These are phyloP conservation scores for Tryphoninae sp. DNA, from an alignment of 2,888 invertebrate species.

Conservation along the genomic window DNA sequence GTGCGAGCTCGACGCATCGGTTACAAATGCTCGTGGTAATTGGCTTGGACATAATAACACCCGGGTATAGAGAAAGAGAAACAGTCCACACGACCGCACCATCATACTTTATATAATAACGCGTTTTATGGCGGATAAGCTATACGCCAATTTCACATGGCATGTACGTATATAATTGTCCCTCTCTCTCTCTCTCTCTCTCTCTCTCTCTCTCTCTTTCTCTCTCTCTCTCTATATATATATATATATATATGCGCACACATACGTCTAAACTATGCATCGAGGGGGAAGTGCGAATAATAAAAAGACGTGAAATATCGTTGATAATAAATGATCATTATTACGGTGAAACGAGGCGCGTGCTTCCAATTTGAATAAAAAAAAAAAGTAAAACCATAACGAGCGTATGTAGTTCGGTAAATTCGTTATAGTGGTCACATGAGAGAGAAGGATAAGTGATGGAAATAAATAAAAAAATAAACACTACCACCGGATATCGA, in stretches of 20 bases:
- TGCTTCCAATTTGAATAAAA: conserved; percentile 24
- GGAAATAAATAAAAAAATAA: neutral
- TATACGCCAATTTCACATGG: conserved; percentile 36
- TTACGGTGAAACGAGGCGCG: conserved; percentile 33
- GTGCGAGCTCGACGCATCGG: conserved; percentile 26
- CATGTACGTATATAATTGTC: conserved; percentile 2
- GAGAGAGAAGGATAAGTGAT: neutral
- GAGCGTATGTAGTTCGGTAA: conserved; percentile 12
- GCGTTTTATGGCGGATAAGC: conserved; percentile 43
- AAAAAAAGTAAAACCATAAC: conserved; percentile 28
- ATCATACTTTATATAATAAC: conserved; percentile 43
- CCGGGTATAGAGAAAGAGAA: neutral
- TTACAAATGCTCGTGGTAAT: conserved; percentile 46
- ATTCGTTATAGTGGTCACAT: neutral
- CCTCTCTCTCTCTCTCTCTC: too few species aligned
- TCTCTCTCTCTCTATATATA: neutral
- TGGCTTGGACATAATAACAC: conserved; percentile 41
- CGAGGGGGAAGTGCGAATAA: conserved; percentile 14
- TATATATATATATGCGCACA: neutral
- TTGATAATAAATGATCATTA: conserved; percentile 50
- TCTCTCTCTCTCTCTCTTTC: too few species aligned
- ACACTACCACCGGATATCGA: neutral
- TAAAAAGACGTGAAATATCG: conserved; percentile 40
- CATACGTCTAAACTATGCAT: neutral
- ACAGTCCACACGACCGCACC: neutral